Evolutionary conservation across 1,140 invertebrate genomes (phyloP).

Genomic region (Pemphigus obesinymphae): DNA sequence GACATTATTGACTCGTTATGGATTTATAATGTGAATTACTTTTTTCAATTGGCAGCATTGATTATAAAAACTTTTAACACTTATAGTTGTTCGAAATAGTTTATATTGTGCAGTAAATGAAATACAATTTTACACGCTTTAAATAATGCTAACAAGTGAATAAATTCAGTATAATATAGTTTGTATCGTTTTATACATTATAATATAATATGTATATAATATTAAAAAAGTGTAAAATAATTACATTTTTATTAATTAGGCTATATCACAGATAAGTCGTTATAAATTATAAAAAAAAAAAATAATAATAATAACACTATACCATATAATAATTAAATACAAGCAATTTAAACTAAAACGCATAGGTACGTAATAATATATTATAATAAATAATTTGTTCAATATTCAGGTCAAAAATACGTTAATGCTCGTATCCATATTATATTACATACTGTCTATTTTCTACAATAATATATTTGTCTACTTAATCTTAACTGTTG

Average conservation of each 20-base stretch:
- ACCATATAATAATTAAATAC: not conserved
- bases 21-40: no score
- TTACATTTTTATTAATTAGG: not conserved
- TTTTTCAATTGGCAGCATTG: no score
- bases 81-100: slow-evolving; percentile 14
- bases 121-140: slow-evolving; percentile 23
- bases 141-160: slow-evolving; percentile 12
- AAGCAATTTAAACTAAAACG: not conserved
- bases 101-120: slow-evolving; percentile 26
- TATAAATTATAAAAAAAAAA: not conserved
- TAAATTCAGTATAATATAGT: not conserved
- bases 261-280: slow-evolving; percentile 26
- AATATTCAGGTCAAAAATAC: not conserved
- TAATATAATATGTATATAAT: not conserved
- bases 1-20: no score
- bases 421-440: no score
- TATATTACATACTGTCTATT: no score
- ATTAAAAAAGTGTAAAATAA: not conserved
- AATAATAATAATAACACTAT: not conserved
- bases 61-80: not conserved
- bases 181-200: not conserved
- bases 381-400: not conserved
- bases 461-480: no score
- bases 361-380: not conserved
- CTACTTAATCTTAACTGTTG: no score